Percentiles rank a stretch among this genome's conserved stretches.
Conservation (phyloP, 2,797 vertebrate genomes). For the Tangara arthus region DNA sequence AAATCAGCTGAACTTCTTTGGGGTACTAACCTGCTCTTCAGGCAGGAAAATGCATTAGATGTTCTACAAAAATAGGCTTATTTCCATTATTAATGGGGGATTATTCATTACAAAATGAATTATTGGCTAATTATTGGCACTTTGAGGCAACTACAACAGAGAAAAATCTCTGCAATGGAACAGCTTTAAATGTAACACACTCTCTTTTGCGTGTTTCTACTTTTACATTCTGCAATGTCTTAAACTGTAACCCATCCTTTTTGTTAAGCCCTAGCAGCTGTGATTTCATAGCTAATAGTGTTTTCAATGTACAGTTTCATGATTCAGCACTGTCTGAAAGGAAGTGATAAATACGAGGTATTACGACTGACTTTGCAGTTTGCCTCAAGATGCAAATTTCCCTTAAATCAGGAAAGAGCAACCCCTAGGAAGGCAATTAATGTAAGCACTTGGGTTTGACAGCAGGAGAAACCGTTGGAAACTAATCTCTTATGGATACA, state of each 20-base stretch:
- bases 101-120: background rate
- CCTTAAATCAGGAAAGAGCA: background rate
- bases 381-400: background rate
- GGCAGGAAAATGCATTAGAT: background rate
- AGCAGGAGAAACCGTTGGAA: background rate
- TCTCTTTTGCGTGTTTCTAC: background rate
- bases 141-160: background rate
- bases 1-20: background rate
- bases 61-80: background rate
- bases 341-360: background rate
- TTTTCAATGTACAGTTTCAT: background rate
- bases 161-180: background rate
- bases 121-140: background rate
- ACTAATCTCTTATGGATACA: background rate
- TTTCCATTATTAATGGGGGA: background rate
- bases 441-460: background rate
- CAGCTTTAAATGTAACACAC: background rate
- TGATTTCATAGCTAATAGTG: background rate
- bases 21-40: background rate
- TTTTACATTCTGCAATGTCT: background rate
- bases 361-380: background rate
- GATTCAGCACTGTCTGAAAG: background rate
- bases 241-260: background rate
- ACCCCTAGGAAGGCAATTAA: background rate
- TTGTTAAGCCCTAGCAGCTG: background rate